Percentiles rank a stretch among this genome's conserved stretches.
Evolutionary conservation across 2,888 invertebrate genomes (phyloP).

Genomic region (Drosophila anomalata): DNA sequence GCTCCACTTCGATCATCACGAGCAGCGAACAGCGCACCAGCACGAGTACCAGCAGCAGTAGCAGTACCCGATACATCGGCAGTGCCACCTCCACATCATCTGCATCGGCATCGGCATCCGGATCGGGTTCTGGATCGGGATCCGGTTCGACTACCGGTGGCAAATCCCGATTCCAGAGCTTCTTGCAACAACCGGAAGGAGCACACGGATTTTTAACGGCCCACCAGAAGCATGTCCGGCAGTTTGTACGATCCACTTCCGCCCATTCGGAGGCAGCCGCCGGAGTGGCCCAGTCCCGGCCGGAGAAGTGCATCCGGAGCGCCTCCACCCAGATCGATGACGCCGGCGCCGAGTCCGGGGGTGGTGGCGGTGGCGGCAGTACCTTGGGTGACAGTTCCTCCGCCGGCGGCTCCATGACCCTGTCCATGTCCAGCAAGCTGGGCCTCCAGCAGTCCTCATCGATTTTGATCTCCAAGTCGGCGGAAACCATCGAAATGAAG

Average conservation of each 20-base stretch:
- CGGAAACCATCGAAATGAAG: slow-evolving; percentile 84
- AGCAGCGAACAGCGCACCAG: slow-evolving; percentile 78
- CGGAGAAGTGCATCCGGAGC: slow-evolving; percentile 83
- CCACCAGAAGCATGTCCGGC: slow-evolving; percentile 84
- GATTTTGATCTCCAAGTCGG: slow-evolving; percentile 83
- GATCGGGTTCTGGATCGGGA: background rate
- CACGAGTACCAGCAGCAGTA: slow-evolving; percentile 52
- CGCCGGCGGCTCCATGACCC: slow-evolving; percentile 48
- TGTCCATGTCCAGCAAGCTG: slow-evolving; percentile 70
- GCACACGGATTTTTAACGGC: slow-evolving; percentile 81
- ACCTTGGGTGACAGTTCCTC: slow-evolving; percentile 7
- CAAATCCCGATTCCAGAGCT: slow-evolving; percentile 83
- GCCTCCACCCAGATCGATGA: slow-evolving; percentile 84
- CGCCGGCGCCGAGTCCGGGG: slow-evolving; percentile 49
- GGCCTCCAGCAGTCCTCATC: slow-evolving; percentile 83
- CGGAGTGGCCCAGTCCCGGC: slow-evolving; percentile 56
- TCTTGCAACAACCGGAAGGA: slow-evolving; percentile 83
- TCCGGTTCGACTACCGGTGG: slow-evolving; percentile 35
- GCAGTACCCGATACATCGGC: slow-evolving; percentile 71
- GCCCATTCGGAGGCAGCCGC: slow-evolving; percentile 83
- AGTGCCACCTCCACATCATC: slow-evolving; percentile 64
- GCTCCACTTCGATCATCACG: slow-evolving; percentile 82
- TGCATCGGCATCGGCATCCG: slow-evolving; percentile 6
- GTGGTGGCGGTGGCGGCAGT: slow-evolving; percentile 25
- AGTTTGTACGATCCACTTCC: slow-evolving; percentile 84